These are phyloP conservation scores for Circaetus cinerascens DNA, from an alignment of 2,113 vertebrate species.

Conservation along the genomic window DNA sequence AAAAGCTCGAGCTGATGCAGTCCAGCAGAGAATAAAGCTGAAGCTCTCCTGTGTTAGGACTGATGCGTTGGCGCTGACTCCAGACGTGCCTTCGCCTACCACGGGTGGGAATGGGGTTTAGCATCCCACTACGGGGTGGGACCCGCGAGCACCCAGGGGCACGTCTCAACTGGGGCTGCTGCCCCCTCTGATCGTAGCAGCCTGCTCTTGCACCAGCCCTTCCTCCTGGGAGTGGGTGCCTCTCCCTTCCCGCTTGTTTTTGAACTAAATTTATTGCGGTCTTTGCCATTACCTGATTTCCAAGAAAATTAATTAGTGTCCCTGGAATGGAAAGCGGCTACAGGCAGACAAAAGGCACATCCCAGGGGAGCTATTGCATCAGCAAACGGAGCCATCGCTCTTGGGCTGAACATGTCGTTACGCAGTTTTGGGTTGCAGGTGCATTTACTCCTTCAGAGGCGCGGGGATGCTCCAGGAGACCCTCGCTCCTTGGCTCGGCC, in stretches of 20 bases:
- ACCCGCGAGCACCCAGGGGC: background rate
- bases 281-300: background rate
- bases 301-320: background rate
- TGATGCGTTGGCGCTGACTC: background rate
- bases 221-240: background rate
- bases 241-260: background rate
- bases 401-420: accelerated
- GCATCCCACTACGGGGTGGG: background rate
- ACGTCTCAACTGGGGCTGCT: accelerated
- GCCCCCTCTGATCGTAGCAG: background rate
- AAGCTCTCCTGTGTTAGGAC: background rate
- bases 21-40: background rate
- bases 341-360: background rate
- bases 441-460: accelerated
- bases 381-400: accelerated
- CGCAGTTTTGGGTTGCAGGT: background rate
- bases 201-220: background rate
- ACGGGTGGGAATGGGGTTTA: background rate
- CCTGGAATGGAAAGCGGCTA: background rate
- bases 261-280: background rate
- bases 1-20: background rate
- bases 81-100: background rate
- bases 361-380: background rate
- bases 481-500: accelerated
- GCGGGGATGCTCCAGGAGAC: background rate